Evolutionary conservation across 2,113 vertebrate species (phyloP), one percentile per base, ranked within the genome.

Genomic region (Cichladusa arquata): DNA sequence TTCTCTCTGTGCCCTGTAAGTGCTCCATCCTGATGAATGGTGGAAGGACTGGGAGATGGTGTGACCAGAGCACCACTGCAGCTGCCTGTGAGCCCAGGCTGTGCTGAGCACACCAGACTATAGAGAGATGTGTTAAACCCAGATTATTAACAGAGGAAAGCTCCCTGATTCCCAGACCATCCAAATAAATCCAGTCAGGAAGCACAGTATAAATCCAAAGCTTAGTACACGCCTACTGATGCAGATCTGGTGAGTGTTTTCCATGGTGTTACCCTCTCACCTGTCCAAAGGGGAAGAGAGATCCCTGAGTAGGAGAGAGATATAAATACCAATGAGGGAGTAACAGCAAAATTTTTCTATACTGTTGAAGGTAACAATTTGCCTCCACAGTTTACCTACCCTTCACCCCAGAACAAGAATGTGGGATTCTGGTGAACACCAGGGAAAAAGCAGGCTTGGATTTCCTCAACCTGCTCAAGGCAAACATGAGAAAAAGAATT

Each of bases 231-330:
- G 34, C 15, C 24, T 54, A 31, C 40, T 51, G 17, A 58, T 42
- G 19, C 14, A 67, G 42, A n/a, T 6, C 12, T 42, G 22, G 17
- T 25, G 28, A 80, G 22, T 25, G 12, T 70, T 88, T 85, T 28
- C 45, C 23, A n/a, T 2, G 2, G 26, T 22, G 11, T 74, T 29
- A 23, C 0, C 0, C 10, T 76, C 45, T 44, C 25, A 61, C 31
- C 15, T 64, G 9, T 9, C 61, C 29, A 45, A 50, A 85, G 23
- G 19, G 34, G 29, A 34, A 57, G 15, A 83, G 18, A 81, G 16
- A 80, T 31, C 12, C 3, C 0, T 73, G 19, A 29, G 4, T 5
- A 73, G 11, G 24, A 65, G 8, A 58, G 11, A 58, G 14, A 77
- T 9, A 20, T 17, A 29, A 78, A 65, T 23, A 51, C 3, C 22